phyloP scores from a whole-genome alignment of 2,888 invertebrate genomes.

The Leptinotarsa tumamoca region DNA sequence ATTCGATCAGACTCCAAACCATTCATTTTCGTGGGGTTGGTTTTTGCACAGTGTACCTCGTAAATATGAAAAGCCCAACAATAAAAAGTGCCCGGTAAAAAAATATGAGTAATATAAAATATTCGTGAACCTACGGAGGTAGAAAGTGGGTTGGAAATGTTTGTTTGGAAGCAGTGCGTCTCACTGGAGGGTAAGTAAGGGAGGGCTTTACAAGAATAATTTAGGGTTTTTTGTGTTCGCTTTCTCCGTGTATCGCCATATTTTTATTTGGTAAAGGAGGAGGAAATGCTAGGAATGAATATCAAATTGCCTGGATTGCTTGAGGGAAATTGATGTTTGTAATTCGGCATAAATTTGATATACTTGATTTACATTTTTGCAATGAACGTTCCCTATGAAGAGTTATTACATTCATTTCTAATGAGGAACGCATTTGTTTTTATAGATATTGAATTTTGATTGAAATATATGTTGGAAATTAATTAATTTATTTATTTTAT shows the following conservation, averaged over 20 bases:
- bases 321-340: background rate
- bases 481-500: no score
- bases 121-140: slow-evolving; percentile 13
- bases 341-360: no score
- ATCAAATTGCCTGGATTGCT: background rate
- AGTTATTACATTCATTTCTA: no score
- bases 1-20: background rate
- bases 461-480: no score
- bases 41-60: background rate
- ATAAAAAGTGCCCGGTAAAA: slow-evolving; percentile 21
- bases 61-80: background rate
- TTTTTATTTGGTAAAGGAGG: background rate
- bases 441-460: no score
- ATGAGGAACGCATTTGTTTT: no score
- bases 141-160: slow-evolving; percentile 51
- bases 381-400: no score
- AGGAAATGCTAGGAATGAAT: background rate
- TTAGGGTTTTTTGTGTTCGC: slow-evolving; percentile 21
- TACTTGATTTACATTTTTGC: no score
- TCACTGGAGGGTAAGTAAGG: slow-evolving; percentile 60
- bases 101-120: slow-evolving; percentile 22
- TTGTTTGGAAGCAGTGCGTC: slow-evolving; percentile 64
- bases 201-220: slow-evolving; percentile 29
- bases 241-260: background rate
- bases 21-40: background rate